These are phyloP conservation scores for Ecliptopera silaceata DNA, from an alignment of 2,888 invertebrate species.

Conservation along the genomic window DNA sequence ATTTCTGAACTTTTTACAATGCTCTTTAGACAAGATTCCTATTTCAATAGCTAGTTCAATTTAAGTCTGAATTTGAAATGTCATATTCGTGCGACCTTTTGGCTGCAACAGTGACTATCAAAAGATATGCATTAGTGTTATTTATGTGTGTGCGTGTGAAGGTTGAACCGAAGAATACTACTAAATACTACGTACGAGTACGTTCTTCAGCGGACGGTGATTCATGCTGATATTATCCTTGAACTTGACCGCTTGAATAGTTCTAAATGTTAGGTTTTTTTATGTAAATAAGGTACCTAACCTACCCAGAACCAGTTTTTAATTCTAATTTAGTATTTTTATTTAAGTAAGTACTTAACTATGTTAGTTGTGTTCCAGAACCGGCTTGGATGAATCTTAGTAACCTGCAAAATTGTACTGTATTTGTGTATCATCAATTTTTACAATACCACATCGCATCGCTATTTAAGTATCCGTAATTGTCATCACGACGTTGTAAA, in stretches of 20 bases:
- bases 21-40: constrained; percentile 24
- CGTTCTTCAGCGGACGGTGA: constrained; percentile 4
- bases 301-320: not conserved
- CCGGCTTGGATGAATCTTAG: too few relatives aligned
- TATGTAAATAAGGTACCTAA: not conserved
- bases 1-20: constrained; percentile 11
- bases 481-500: constrained; percentile 22
- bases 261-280: constrained; percentile 7
- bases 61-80: constrained; percentile 5
- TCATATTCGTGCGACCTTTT: constrained; percentile 9
- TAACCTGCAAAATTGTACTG: too few relatives aligned
- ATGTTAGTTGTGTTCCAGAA: too few relatives aligned
- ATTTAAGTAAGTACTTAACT: too few relatives aligned
- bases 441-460: not conserved
- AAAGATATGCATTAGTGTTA: not conserved
- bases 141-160: not conserved
- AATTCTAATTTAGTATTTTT: too few relatives aligned
- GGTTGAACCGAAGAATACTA: not conserved
- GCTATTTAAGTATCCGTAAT: not conserved
- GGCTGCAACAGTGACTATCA: not conserved
- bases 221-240: constrained; percentile 39
- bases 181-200: too few relatives aligned
- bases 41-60: constrained; percentile 6
- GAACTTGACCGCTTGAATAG: constrained; percentile 45
- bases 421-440: not conserved